These are phyloP conservation scores for Clarias macrocephalus DNA, from an alignment of 2,113 vertebrate genomes.

Conservation along the genomic window DNA sequence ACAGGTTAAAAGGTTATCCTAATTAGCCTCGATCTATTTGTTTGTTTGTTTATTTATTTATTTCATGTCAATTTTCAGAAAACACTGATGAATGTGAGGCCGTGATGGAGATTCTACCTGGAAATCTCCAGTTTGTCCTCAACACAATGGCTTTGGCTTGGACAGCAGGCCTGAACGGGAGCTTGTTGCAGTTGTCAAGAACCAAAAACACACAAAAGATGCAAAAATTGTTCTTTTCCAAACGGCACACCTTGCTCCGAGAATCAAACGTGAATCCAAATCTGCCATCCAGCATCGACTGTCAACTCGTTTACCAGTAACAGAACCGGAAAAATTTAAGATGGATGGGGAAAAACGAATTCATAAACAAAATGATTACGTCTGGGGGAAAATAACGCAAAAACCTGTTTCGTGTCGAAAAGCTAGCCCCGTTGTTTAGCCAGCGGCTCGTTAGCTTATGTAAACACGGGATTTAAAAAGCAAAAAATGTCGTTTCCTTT, in stretches of 20 bases:
- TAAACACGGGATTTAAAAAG: conserved; percentile 59
- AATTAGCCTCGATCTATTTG: not conserved
- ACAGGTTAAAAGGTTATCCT: not conserved
- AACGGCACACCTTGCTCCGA: conserved; percentile 27
- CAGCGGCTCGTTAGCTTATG: conserved; percentile 56
- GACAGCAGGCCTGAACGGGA: conserved; percentile 57
- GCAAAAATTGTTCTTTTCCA: conserved; percentile 35
- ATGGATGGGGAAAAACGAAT: conserved; percentile 38
- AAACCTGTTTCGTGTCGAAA: conserved; percentile 40
- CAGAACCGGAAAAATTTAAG: conserved; percentile 27
- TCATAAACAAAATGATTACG: conserved; percentile 49
- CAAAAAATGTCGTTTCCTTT: conserved; percentile 65
- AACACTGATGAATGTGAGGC: conserved; percentile 25
- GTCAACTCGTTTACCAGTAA: conserved; percentile 49
- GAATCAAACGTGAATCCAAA: conserved; percentile 51
- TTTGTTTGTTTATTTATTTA: not conserved
- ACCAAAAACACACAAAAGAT: conserved; percentile 42
- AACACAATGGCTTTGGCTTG: conserved; percentile 57
- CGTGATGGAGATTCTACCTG: conserved; percentile 63
- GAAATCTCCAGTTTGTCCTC: conserved; percentile 61
- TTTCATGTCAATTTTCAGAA: not conserved
- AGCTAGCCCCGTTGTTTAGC: conserved; percentile 42
- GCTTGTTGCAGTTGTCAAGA: conserved; percentile 61
- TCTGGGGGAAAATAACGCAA: conserved; percentile 44
- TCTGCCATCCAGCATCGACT: conserved; percentile 46